Percentiles rank a stretch among this genome's conserved stretches.
These are phyloP conservation scores for Rotaria magnacalcarata DNA, from an alignment of 2,888 invertebrate genomes.

Conservation along the genomic window DNA sequence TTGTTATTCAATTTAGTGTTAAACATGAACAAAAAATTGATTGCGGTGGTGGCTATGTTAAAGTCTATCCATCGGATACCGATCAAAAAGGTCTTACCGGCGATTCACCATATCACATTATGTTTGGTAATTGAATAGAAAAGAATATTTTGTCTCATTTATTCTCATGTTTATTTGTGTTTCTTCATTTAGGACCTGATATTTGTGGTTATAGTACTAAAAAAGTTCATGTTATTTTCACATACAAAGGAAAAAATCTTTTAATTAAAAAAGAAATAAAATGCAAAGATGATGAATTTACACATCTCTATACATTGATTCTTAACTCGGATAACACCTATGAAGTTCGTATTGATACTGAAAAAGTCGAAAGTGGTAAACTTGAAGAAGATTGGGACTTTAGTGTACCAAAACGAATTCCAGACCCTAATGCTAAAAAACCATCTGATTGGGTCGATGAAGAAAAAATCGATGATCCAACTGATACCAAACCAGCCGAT, in stretches of 20 bases:
- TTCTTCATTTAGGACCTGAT: conserved; percentile 67
- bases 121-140: conserved; percentile 72
- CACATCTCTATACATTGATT: conserved; percentile 90
- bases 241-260: conserved; percentile 94
- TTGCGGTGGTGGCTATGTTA: conserved; percentile 70
- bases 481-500: conserved; percentile 83
- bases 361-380: conserved; percentile 84
- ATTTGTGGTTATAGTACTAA: conserved; percentile 98
- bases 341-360: conserved; percentile 88
- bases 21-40: conserved; percentile 99
- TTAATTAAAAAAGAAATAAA: conserved; percentile 95
- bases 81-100: conserved; percentile 93
- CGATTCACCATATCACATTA: conserved; percentile 87
- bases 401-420: conserved; percentile 87
- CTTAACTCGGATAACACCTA: conserved; percentile 94
- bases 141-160: background rate
- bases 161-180: background rate
- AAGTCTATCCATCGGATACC: conserved; percentile 63
- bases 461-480: conserved; percentile 80
- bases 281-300: conserved; percentile 95
- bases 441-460: conserved; percentile 95
- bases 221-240: conserved; percentile 97
- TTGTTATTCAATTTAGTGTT: conserved; percentile 94
- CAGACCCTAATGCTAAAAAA: conserved; percentile 88
- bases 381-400: conserved; percentile 97